Conservation (phyloP, 2,797 vertebrate species). For the Mergus octosetaceus region DNA sequence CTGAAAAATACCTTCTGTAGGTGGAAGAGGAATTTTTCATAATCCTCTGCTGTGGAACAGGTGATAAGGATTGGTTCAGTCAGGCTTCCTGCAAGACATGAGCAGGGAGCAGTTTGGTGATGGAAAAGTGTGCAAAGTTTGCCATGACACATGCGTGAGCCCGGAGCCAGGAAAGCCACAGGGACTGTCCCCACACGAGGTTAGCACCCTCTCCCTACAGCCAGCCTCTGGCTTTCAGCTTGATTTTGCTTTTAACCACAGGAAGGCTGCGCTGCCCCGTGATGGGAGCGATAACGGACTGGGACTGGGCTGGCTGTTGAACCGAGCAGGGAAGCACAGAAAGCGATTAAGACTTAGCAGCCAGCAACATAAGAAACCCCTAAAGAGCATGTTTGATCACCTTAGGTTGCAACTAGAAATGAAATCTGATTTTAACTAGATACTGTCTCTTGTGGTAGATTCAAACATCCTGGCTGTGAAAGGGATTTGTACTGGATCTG, state of each 20-base stretch:
- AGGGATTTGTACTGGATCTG: background rate
- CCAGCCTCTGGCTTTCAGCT: background rate
- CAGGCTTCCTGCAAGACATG: slow-evolving; percentile 74
- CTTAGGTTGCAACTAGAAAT: background rate
- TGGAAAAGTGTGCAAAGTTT: background rate
- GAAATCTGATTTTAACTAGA: background rate
- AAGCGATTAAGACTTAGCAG: background rate
- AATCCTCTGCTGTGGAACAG: slow-evolving; percentile 81
- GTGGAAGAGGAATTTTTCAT: slow-evolving; percentile 84
- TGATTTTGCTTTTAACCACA: background rate
- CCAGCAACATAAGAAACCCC: background rate
- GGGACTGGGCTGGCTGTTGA: background rate
- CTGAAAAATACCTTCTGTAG: slow-evolving; percentile 80
- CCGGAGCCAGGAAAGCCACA: background rate
- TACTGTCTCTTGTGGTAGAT: background rate
- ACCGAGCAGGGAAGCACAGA: background rate
- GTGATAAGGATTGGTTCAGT: slow-evolving; percentile 82
- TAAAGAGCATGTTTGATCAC: background rate
- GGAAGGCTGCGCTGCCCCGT: background rate
- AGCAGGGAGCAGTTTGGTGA: background rate
- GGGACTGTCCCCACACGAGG: background rate
- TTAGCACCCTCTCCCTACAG: background rate
- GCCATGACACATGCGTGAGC: background rate
- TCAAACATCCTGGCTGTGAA: background rate
- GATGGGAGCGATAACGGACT: too few relatives aligned